A percentile compares a stretch with the other conserved stretches of the same genome.
Evolutionary conservation across 2,888 invertebrate species (phyloP).

Genomic region (Rhodophaea formosa): DNA sequence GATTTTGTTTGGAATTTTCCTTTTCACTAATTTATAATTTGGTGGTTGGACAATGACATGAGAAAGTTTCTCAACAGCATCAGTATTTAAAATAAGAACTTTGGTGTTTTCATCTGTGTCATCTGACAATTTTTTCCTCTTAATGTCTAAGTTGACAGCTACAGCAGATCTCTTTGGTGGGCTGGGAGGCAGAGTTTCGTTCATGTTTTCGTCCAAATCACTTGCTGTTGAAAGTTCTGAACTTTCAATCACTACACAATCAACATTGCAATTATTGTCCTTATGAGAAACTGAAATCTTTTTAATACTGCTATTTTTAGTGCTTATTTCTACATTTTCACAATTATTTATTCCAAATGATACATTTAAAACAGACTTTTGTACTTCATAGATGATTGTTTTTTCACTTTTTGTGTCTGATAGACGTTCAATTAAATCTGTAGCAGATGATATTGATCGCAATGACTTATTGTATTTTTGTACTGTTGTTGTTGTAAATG

Average conservation of each 20-base stretch:
- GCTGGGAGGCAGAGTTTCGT: constrained; percentile 33
- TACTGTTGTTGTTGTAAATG: constrained; percentile 19
- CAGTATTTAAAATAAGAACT: constrained; percentile 76
- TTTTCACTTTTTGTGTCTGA: constrained; percentile 32
- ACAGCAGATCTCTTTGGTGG: constrained; percentile 50
- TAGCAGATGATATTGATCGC: constrained; percentile 40
- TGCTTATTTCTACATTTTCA: constrained; percentile 48
- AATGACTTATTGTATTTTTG: constrained; percentile 28
- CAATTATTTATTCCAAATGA: constrained; percentile 55
- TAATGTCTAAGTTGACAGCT: constrained; percentile 67
- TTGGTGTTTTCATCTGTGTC: constrained; percentile 54
- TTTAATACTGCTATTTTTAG: constrained; percentile 52
- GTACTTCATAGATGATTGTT: constrained; percentile 37
- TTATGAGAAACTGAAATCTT: constrained; percentile 43
- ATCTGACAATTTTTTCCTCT: constrained; percentile 59
- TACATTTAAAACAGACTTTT: constrained; percentile 43
- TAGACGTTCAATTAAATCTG: constrained; percentile 30
- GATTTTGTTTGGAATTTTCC: constrained; percentile 50
- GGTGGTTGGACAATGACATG: constrained; percentile 74
- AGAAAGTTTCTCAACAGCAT: constrained; percentile 68
- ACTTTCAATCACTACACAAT: constrained; percentile 55
- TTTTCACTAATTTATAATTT: constrained; percentile 73
- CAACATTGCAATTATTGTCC: constrained; percentile 43
- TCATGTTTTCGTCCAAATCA: constrained; percentile 46
- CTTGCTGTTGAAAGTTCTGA: constrained; percentile 45